Conservation (phyloP, 2,797 vertebrate genomes). For the Pangasius sanitwongsei region DNA sequence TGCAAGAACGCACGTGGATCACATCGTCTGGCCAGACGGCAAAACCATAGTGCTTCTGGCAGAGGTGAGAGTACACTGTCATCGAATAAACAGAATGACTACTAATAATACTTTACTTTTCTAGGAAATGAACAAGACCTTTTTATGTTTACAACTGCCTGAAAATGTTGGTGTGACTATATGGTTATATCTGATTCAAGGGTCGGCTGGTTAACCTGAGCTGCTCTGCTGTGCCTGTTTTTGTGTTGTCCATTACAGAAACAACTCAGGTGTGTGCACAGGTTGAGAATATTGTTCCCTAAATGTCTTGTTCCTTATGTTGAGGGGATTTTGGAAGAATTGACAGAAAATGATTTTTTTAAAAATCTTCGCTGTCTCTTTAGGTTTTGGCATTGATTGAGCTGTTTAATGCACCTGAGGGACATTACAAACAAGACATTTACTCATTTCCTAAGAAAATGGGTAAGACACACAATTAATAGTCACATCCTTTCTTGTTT, state of each 20-base stretch:
- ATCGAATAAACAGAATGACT: not conserved
- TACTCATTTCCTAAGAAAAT: conserved; percentile 95
- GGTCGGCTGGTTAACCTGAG: conserved; percentile 91
- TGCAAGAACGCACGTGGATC: conserved; percentile 90
- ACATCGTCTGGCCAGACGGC: conserved; percentile 93
- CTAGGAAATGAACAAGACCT: not conserved
- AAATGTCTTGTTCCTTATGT: not conserved
- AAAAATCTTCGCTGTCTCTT: not conserved
- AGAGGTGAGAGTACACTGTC: conserved; percentile 75
- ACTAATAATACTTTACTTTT: not conserved
- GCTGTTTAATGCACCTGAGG: conserved; percentile 87
- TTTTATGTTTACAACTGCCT: not conserved
- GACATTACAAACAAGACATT: conserved; percentile 90
- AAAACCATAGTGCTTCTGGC: conserved; percentile 89
- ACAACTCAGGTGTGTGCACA: conserved; percentile 82
- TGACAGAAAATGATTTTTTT: not conserved
- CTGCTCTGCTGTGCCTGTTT: conserved; percentile 93
- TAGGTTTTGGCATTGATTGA: conserved; percentile 92
- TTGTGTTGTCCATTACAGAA: conserved; percentile 91
- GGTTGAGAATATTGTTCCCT: not conserved
- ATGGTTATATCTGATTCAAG: conserved; percentile 65
- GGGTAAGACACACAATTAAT: conserved; percentile 73
- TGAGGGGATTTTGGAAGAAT: not conserved
- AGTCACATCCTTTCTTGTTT: not conserved
- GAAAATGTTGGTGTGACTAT: conserved; percentile 18